Percentiles rank a stretch among this genome's conserved stretches.
phyloP scores from a whole-genome alignment of 2,113 vertebrate species.

The Hypanus sabinus region DNA sequence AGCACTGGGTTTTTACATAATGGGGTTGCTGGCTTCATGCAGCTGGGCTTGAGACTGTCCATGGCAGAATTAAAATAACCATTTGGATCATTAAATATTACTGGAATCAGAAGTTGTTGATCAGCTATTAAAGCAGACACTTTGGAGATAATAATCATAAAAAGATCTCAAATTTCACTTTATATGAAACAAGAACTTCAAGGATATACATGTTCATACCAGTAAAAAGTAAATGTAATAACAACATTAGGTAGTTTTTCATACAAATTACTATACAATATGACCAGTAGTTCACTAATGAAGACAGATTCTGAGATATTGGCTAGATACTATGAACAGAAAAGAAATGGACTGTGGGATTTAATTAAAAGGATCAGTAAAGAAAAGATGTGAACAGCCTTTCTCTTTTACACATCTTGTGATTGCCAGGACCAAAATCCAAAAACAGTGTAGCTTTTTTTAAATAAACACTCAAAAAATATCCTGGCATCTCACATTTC shows the following conservation, averaged over 20 bases:
- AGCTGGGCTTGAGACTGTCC: no score
- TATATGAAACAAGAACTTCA: background rate
- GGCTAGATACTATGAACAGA: background rate
- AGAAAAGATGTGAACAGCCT: background rate
- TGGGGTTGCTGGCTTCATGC: no score
- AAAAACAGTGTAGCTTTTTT: no score
- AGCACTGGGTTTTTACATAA: no score
- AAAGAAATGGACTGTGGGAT: background rate
- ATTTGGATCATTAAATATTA: no score
- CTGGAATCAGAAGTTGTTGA: no score
- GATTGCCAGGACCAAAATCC: background rate
- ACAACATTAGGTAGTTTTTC: background rate
- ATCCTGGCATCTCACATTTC: no score
- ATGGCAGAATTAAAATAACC: no score
- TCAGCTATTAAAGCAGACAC: background rate
- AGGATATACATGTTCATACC: background rate
- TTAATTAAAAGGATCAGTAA: background rate
- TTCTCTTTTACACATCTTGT: background rate
- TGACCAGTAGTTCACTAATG: background rate
- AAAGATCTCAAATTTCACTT: background rate
- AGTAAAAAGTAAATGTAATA: background rate
- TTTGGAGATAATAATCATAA: background rate
- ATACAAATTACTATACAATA: background rate
- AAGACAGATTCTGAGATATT: background rate
- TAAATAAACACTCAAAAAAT: no score